Evolutionary conservation across 2,888 invertebrate genomes (phyloP), one percentile per base, ranked within the genome.

Genomic region (Cantharis rustica): DNA sequence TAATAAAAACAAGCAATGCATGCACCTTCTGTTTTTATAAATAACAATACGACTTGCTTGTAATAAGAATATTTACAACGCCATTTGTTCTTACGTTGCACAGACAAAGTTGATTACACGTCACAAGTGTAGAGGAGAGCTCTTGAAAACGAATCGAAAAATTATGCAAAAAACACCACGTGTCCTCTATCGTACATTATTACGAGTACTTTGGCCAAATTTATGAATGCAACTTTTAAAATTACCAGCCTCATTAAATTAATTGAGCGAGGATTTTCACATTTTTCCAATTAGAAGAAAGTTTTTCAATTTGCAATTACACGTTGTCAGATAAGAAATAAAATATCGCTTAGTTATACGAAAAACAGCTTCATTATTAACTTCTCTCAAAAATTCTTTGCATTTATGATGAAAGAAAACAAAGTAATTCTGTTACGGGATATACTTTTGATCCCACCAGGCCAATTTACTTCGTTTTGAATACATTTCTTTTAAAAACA

Each of bases 11-110:
- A 79, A 81, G 78, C 79, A 81, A 78, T 82, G 82, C 83, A 81
- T 80, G 80, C 80, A 81, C 79, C 78, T 76, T 81, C 80, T 82
- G 81, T 80, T 75, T 77, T 81, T 81, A 85, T 84, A 84, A 85
- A 86, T 84, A 85, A 85, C 84, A 84, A 82, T 82, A 83, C 84
- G 85, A 86, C 85, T 85, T 85, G 85, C 84, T 85, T 85, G 85
- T 85, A 82, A 84, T 83, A 80, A 79, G 79, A 80, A 80, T 82
- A 83, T 83, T 84, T 82, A 81, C 82, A 82, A 82, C 83, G 84
- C 81, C 84, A 85, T 84, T 86, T 85, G 75, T 80, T 78, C 79
- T 75, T 75, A 77, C 72, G 78, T 79, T 80, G 80, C 79, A 77
- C 80, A 79, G 71, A 75, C 75, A 80, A 82, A 79, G 80, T 80